phyloP scores from a whole-genome alignment of 2,797 vertebrate species.

The Falco naumanni region DNA sequence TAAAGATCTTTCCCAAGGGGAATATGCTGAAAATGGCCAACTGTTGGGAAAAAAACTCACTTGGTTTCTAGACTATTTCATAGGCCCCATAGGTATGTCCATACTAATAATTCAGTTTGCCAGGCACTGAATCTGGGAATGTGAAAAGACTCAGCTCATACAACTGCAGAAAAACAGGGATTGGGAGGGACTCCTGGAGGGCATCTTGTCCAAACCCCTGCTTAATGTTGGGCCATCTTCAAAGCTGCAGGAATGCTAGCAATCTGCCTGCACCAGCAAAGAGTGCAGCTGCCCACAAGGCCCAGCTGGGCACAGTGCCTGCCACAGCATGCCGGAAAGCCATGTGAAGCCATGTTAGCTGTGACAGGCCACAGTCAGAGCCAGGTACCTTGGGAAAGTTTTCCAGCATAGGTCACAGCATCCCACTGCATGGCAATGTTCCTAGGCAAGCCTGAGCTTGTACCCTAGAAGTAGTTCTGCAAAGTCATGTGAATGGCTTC shows the following conservation, averaged over 20 bases:
- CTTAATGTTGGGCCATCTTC: not conserved
- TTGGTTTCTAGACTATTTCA: not conserved
- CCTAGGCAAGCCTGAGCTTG: not conserved
- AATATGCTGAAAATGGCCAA: not conserved
- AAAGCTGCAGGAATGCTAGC: not conserved
- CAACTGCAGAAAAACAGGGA: not conserved
- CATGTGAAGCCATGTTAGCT: not conserved
- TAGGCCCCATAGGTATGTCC: not conserved
- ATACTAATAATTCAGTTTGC: not conserved
- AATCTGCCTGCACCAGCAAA: not conserved
- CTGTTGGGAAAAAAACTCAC: accelerated
- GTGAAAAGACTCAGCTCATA: not conserved
- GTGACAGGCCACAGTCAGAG: not conserved
- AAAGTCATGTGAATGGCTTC: not conserved
- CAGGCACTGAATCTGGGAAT: not conserved
- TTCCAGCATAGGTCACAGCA: accelerated
- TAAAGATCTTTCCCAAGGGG: not conserved
- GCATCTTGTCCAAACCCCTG: not conserved
- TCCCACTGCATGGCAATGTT: accelerated
- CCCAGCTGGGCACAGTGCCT: not conserved
- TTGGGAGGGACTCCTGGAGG: not conserved
- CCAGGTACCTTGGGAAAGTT: not conserved
- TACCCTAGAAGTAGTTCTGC: not conserved
- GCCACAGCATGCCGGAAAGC: not conserved
- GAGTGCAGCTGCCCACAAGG: not conserved